Conservation (phyloP, 2,888 invertebrate species). For the Tenthredo amoena region DNA sequence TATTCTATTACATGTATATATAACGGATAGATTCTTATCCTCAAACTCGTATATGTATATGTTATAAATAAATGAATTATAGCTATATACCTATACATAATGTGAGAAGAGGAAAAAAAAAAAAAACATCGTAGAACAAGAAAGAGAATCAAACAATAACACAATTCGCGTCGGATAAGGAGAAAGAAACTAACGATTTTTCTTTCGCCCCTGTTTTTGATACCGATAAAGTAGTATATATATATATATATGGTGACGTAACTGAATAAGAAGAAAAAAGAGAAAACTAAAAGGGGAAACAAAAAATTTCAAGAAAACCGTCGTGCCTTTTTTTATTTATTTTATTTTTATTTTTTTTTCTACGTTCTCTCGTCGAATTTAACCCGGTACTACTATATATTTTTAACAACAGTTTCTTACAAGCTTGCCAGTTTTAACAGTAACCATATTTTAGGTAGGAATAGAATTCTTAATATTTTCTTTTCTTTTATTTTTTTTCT, state of each 20-base stretch:
- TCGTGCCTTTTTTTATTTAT: conserved; percentile 5
- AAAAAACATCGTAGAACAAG: background rate
- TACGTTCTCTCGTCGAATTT: background rate
- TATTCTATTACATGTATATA: background rate
- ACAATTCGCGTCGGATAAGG: background rate
- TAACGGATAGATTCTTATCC: too few species aligned
- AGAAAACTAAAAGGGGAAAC: background rate
- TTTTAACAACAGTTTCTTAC: background rate
- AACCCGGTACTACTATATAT: background rate
- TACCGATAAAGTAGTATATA: background rate
- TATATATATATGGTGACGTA: too few species aligned
- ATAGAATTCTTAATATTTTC: background rate
- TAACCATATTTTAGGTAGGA: background rate
- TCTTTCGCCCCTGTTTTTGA: background rate
- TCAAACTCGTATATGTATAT: too few species aligned
- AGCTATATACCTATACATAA: too few species aligned
- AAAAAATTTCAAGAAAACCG: background rate
- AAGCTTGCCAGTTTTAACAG: conserved; percentile 46
- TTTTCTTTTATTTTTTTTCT: background rate
- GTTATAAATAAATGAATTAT: too few species aligned
- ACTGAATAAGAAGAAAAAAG: background rate
- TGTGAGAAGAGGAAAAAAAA: background rate
- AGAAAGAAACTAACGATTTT: background rate
- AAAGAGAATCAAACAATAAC: background rate
- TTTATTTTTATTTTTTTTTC: background rate